Percentiles rank a stretch among this genome's conserved stretches.
phyloP scores from a whole-genome alignment of 1,140 invertebrate genomes.

The Glossosoma conforme region DNA sequence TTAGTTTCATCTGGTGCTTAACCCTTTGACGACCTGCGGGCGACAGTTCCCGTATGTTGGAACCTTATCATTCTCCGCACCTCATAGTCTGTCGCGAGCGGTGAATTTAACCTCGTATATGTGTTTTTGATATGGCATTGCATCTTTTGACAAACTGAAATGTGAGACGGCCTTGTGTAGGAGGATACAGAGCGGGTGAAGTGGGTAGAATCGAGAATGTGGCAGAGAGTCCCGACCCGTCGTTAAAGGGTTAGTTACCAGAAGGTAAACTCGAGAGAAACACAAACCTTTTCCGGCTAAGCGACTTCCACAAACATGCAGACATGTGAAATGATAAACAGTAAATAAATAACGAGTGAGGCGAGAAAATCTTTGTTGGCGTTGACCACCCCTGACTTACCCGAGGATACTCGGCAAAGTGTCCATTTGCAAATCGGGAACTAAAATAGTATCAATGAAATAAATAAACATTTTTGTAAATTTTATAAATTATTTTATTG shows the following conservation, averaged over 20 bases:
- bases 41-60: conserved; percentile 9
- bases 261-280: conserved; percentile 29
- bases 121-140: conserved; percentile 12
- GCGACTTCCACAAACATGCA: conserved; percentile 29
- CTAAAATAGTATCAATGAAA: no score
- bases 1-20: conserved; percentile 18
- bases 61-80: neutral
- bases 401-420: neutral
- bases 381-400: neutral
- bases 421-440: no score
- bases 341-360: neutral
- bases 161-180: conserved; percentile 19
- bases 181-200: conserved; percentile 22
- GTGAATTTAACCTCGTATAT: no score
- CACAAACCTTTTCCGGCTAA: conserved; percentile 22
- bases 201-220: conserved; percentile 9
- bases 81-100: conserved; percentile 1
- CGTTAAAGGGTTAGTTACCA: conserved; percentile 32
- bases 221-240: conserved; percentile 28
- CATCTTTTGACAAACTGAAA: conserved; percentile 25
- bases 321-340: conserved; percentile 13
- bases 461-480: no score
- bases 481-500: no score
- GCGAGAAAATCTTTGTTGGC: conserved; percentile 30
- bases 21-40: conserved; percentile 27